Evolutionary conservation across 2,797 vertebrate genomes (phyloP).

Genomic region (Babyrousa celebensis): DNA sequence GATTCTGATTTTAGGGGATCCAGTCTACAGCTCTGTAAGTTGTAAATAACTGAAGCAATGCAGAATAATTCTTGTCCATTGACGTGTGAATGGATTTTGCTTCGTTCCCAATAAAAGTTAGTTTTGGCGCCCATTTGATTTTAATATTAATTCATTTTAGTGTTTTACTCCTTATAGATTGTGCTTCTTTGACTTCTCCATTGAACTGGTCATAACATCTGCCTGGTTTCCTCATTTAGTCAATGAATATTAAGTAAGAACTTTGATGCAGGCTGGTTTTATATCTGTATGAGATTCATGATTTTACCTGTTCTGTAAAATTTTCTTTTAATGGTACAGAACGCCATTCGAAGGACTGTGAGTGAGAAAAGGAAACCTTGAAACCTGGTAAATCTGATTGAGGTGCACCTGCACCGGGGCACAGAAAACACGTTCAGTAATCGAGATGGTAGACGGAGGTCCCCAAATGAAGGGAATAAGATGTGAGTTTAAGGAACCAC

Average conservation of each 20-base stretch:
- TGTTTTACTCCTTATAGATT: background rate
- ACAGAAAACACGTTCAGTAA: background rate
- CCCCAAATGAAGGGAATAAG: background rate
- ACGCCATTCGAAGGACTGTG: background rate
- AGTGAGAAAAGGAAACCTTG: background rate
- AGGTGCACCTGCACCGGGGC: background rate
- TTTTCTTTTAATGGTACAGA: conserved; percentile 12
- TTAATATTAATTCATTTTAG: background rate
- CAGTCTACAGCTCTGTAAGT: background rate
- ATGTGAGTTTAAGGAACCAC: background rate
- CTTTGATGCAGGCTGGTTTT: conserved; percentile 38
- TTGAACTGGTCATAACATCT: background rate
- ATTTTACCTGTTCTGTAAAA: background rate
- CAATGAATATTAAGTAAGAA: background rate
- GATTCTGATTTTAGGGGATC: background rate
- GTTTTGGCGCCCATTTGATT: background rate
- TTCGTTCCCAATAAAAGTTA: background rate
- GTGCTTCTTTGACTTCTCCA: background rate
- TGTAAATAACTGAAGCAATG: background rate
- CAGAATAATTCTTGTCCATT: background rate
- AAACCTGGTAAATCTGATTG: background rate
- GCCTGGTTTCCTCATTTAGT: conserved; percentile 9
- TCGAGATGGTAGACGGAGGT: background rate
- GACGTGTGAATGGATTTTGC: background rate
- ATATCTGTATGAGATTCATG: background rate